A percentile compares a stretch with the other conserved stretches of the same genome.
Conservation (phyloP, 2,888 invertebrate genomes). For the Keiferia lycopersicella region DNA sequence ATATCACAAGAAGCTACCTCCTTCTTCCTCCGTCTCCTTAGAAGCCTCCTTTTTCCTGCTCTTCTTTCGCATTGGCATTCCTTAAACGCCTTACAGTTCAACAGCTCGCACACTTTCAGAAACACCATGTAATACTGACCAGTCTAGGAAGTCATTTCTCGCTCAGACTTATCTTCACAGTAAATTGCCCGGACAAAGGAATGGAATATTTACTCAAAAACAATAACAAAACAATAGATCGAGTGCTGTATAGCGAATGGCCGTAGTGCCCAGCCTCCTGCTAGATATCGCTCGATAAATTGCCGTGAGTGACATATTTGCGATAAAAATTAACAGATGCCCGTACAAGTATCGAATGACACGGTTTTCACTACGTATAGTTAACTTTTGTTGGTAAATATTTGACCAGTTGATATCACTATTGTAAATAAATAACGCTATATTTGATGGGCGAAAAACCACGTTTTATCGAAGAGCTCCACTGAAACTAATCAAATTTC, state of each 20-base stretch:
- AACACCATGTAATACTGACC: conserved; percentile 58
- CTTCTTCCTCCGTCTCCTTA: conserved; percentile 59
- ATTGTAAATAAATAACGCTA: conserved; percentile 14
- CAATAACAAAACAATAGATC: conserved; percentile 44
- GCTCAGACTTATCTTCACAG: background rate
- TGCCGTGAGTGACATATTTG: conserved; percentile 57
- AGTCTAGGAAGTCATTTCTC: background rate
- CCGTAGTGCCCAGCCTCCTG: conserved; percentile 49
- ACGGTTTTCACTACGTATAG: conserved; percentile 51
- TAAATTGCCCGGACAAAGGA: conserved; percentile 30
- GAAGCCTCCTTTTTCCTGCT: conserved; percentile 74
- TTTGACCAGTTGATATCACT: background rate
- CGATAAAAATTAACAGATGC: conserved; percentile 74
- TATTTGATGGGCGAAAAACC: background rate
- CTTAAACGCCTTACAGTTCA: conserved; percentile 65
- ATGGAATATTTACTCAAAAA: conserved; percentile 39
- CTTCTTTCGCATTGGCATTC: conserved; percentile 78
- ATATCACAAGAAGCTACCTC: conserved; percentile 43
- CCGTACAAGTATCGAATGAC: conserved; percentile 43
- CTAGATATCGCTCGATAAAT: conserved; percentile 70
- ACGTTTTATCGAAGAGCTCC: background rate
- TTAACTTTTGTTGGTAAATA: conserved; percentile 44
- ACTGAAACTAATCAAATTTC: background rate
- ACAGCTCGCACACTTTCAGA: conserved; percentile 66
- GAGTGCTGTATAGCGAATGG: conserved; percentile 42